These are phyloP conservation scores for Trichoplusia ni DNA, from an alignment of 1,140 invertebrate species.

Conservation along the genomic window DNA sequence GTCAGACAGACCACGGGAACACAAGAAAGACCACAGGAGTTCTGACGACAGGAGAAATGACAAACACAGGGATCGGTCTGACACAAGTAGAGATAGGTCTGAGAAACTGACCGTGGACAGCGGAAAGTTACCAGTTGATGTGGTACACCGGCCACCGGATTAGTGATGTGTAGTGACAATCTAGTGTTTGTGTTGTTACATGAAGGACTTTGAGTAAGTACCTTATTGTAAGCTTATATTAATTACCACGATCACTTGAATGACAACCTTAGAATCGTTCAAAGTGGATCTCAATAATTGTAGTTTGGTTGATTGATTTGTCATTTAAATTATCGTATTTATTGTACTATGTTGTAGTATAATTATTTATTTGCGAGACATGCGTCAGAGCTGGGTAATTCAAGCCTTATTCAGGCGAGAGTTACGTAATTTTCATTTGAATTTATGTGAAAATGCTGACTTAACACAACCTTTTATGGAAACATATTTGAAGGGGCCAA, in stretches of 20 bases:
- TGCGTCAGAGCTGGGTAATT: not conserved
- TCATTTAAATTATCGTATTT: not conserved
- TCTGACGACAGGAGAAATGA: slow-evolving; percentile 58
- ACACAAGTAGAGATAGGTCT: slow-evolving; percentile 34
- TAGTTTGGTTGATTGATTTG: slow-evolving; percentile 4
- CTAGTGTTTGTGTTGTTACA: slow-evolving; percentile 33
- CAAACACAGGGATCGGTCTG: slow-evolving; percentile 53
- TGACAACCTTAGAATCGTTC: slow-evolving; percentile 9
- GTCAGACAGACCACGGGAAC: slow-evolving; percentile 58
- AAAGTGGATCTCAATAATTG: slow-evolving; percentile 24
- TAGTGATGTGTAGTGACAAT: slow-evolving; percentile 43
- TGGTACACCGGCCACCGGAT: slow-evolving; percentile 67
- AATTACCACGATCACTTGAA: not conserved
- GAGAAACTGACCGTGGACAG: slow-evolving; percentile 38
- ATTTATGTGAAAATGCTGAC: not conserved
- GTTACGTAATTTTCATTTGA: not conserved
- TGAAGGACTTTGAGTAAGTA: slow-evolving; percentile 32
- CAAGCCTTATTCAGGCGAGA: no score
- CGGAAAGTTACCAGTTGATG: slow-evolving; percentile 59
- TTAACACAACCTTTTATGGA: not conserved
- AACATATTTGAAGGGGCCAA: slow-evolving; percentile 20
- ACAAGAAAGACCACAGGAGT: slow-evolving; percentile 59
- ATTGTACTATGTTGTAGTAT: slow-evolving; percentile 8
- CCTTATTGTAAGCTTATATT: slow-evolving; percentile 2
- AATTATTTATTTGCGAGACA: slow-evolving; percentile 13